phyloP scores from a whole-genome alignment of 2,888 invertebrate genomes.

The Aelia acuminata region DNA sequence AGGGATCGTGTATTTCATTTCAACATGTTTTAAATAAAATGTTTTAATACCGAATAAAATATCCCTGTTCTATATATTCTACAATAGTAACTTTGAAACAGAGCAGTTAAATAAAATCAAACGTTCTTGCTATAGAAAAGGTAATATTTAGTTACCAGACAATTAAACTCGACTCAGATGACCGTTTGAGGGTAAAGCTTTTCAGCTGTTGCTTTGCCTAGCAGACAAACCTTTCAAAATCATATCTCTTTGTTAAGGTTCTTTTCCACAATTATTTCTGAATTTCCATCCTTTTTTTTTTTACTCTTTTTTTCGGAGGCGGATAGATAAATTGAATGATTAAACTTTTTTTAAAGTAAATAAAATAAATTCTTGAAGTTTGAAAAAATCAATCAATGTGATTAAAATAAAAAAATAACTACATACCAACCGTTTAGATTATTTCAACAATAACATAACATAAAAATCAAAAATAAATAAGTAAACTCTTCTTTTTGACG shows the following conservation, averaged over 20 bases:
- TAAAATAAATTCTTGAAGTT: too few relatives aligned
- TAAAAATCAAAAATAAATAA: too few relatives aligned
- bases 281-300: background rate
- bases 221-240: background rate
- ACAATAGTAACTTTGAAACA: background rate
- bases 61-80: background rate
- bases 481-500: too few relatives aligned
- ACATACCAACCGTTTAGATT: too few relatives aligned
- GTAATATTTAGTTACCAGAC: conserved; percentile 19
- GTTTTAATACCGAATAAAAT: too few relatives aligned
- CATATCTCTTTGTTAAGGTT: background rate
- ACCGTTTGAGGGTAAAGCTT: background rate
- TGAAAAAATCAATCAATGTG: too few relatives aligned
- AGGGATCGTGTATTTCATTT: background rate
- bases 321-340: too few relatives aligned
- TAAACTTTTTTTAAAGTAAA: too few relatives aligned
- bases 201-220: background rate
- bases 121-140: background rate
- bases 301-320: background rate
- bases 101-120: conserved; percentile 3
- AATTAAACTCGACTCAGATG: conserved; percentile 12
- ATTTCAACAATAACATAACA: too few relatives aligned
- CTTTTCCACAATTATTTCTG: background rate
- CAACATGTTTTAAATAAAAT: background rate
- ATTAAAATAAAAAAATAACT: too few relatives aligned